phyloP scores from a whole-genome alignment of 2,888 invertebrate species.

The Cylloceria caligata region DNA sequence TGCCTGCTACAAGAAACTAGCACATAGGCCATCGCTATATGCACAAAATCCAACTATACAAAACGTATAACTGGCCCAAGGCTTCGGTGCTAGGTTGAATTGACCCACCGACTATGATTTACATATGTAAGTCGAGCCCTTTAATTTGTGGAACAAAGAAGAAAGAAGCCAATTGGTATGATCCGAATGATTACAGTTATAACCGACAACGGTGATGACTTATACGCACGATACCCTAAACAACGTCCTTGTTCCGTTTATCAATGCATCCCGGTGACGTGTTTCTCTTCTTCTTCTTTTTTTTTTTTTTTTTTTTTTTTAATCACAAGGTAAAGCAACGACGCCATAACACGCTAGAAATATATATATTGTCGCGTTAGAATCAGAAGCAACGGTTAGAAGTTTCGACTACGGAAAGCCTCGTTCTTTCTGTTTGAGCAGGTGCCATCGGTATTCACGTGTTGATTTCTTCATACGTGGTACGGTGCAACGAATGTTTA shows the following conservation, averaged over 20 bases:
- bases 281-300: background rate
- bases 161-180: conserved; percentile 52
- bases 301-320: background rate
- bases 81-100: conserved; percentile 58
- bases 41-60: conserved; percentile 1
- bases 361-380: background rate
- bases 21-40: conserved; percentile 15
- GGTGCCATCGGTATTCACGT: background rate
- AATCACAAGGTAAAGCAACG: conserved; percentile 1
- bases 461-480: background rate
- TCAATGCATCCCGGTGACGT: conserved; percentile 39
- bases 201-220: conserved; percentile 36
- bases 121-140: conserved; percentile 53
- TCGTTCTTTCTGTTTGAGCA: conserved; percentile 5
- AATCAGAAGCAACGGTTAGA: background rate
- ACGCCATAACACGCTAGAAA: background rate
- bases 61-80: conserved; percentile 55
- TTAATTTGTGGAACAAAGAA: conserved; percentile 62
- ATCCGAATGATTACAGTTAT: conserved; percentile 61
- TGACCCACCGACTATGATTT: conserved; percentile 55
- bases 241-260: conserved; percentile 62
- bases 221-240: conserved; percentile 30
- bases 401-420: background rate
- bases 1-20: conserved; percentile 14
- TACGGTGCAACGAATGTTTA: background rate